Conservation (phyloP, 2,888 invertebrate species). For the Synanthedon myopaeformis region DNA sequence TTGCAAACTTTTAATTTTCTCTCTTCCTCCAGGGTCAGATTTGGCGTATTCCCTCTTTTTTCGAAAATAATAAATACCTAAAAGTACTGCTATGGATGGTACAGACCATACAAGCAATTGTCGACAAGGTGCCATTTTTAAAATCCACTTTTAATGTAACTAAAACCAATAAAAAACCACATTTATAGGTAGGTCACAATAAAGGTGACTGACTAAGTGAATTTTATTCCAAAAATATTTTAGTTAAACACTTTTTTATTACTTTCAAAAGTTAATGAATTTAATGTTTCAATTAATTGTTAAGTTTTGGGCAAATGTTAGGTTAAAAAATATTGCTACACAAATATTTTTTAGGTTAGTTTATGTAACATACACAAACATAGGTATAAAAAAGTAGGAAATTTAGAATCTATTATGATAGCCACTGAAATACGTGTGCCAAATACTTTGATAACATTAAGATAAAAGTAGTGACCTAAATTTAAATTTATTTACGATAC, state of each 20-base stretch:
- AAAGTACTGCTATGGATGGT: slow-evolving; percentile 82
- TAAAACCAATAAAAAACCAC: slow-evolving; percentile 43
- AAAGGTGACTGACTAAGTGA: no score
- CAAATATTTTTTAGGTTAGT: no score
- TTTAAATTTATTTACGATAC: neutral
- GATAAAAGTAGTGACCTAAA: neutral
- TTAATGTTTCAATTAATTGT: no score
- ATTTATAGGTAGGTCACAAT: no score
- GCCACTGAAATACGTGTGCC: neutral
- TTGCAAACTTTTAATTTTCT: slow-evolving; percentile 57
- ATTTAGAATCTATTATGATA: neutral
- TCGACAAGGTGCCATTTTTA: slow-evolving; percentile 81
- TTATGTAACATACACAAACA: no score
- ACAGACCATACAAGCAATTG: slow-evolving; percentile 83
- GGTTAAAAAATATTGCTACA: no score
- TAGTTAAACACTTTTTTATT: no score
- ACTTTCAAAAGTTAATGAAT: no score
- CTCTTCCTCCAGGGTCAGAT: slow-evolving; percentile 80
- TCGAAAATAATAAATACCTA: slow-evolving; percentile 87
- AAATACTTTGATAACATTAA: neutral
- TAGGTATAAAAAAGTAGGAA: no score
- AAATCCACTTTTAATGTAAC: slow-evolving; percentile 76
- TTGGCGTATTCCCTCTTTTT: slow-evolving; percentile 80
- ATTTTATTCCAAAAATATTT: no score
- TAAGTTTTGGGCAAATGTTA: no score